Conservation (phyloP, 2,113 vertebrate species). For the Dicrurus megarhynchus region DNA sequence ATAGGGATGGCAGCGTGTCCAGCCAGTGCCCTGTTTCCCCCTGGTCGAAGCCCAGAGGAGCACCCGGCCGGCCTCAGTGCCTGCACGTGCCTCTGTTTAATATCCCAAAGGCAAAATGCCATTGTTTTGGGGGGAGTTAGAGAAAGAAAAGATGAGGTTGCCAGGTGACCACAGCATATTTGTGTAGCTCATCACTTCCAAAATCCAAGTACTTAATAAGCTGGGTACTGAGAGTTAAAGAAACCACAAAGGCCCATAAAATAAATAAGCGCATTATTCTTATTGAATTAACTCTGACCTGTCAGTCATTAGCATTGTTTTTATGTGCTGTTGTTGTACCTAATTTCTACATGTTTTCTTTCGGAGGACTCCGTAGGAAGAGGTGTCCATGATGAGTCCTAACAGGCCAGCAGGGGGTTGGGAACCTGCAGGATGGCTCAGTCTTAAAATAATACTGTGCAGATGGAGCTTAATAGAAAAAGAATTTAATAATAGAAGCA, state of each 20-base stretch:
- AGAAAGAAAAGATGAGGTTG: conserved; percentile 1
- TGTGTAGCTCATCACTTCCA: conserved; percentile 29
- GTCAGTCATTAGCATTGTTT: conserved; percentile 26
- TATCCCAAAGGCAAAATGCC: background rate
- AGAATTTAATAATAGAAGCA: background rate
- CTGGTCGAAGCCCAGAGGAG: background rate
- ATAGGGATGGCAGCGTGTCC: background rate
- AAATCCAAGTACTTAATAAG: conserved; percentile 13
- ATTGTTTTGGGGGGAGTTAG: background rate
- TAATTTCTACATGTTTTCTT: conserved; percentile 45
- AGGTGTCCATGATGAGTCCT: background rate
- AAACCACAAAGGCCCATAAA: conserved; percentile 39
- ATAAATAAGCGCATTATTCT: conserved; percentile 20
- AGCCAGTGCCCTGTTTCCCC: fast-evolving
- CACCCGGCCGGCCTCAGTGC: fast-evolving
- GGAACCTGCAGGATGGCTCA: background rate
- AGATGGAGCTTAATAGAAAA: conserved; percentile 13
- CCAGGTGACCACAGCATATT: conserved; percentile 26
- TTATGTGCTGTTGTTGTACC: conserved; percentile 18
- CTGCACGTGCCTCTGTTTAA: background rate
- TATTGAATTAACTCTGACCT: conserved; percentile 30
- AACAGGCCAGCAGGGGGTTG: background rate
- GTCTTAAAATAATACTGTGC: background rate
- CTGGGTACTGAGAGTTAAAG: background rate
- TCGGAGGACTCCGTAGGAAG: background rate